phyloP scores from a whole-genome alignment of 2,113 vertebrate species.

The Thunnus thynnus region DNA sequence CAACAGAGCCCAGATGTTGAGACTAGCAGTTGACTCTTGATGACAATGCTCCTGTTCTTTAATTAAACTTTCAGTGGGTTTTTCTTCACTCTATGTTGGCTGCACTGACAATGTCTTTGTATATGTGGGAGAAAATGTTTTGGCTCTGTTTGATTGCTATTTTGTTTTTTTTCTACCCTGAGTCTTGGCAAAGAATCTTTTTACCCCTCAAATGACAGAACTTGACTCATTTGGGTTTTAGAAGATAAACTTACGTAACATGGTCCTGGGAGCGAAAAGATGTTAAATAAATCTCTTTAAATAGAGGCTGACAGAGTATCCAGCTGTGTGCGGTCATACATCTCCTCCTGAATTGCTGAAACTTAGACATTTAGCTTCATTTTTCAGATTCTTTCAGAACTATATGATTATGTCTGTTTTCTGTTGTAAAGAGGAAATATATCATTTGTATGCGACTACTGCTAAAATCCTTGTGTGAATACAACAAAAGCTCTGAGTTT shows the following conservation, averaged over 20 bases:
- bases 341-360: slow-evolving; percentile 12
- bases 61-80: slow-evolving; percentile 77
- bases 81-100: slow-evolving; percentile 47
- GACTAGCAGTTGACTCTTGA: slow-evolving; percentile 65
- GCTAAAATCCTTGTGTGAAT: slow-evolving; percentile 12
- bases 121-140: slow-evolving; percentile 40
- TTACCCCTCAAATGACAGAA: slow-evolving; percentile 28
- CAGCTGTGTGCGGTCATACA: slow-evolving; percentile 18
- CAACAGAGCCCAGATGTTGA: slow-evolving; percentile 77
- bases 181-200: slow-evolving; percentile 26
- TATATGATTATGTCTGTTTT: background rate
- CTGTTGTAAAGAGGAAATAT: background rate
- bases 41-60: slow-evolving; percentile 68
- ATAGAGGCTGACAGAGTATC: slow-evolving; percentile 45
- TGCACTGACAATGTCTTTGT: slow-evolving; percentile 12
- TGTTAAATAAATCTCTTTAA: slow-evolving; percentile 60
- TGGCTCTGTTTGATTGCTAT: slow-evolving; percentile 30
- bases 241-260: slow-evolving; percentile 59
- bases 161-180: slow-evolving; percentile 11
- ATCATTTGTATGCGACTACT: background rate
- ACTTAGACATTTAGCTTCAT: background rate
- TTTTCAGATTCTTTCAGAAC: slow-evolving; percentile 11
- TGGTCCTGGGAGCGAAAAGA: slow-evolving; percentile 38
- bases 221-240: slow-evolving; percentile 49
- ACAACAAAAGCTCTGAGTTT: background rate